Percentiles rank a stretch among this genome's conserved stretches.
These are phyloP conservation scores for Coenonympha glycerion DNA, from an alignment of 2,888 invertebrate species.

Conservation along the genomic window DNA sequence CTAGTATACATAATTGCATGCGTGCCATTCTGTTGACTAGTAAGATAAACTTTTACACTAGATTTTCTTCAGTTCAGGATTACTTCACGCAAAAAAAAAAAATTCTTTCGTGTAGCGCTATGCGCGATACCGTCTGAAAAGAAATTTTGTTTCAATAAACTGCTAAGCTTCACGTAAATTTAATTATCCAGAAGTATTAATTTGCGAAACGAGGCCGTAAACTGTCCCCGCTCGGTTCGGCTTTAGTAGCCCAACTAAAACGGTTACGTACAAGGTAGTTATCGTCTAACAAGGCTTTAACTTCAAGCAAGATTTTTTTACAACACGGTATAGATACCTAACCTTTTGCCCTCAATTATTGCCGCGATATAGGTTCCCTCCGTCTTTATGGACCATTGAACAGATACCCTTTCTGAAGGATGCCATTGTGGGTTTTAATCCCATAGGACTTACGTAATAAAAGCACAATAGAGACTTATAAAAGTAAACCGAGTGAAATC, in stretches of 20 bases:
- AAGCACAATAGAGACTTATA: conserved; percentile 2
- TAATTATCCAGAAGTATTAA: conserved; percentile 1
- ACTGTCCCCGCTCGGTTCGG: neutral
- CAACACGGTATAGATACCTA: neutral
- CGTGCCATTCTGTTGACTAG: too few relatives aligned
- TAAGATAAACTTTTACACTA: too few relatives aligned
- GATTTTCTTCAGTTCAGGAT: too few relatives aligned
- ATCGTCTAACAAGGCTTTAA: conserved; percentile 2
- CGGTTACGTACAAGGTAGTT: neutral
- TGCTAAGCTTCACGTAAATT: neutral
- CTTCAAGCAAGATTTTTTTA: neutral
- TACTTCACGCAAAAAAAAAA: too few relatives aligned
- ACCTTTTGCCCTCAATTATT: conserved; percentile 6
- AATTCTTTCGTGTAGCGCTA: too few relatives aligned
- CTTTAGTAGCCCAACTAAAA: neutral
- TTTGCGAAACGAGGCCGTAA: conserved; percentile 2
- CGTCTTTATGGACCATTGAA: conserved; percentile 4
- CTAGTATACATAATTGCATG: too few relatives aligned
- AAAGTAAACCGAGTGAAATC: conserved; percentile 13
- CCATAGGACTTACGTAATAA: neutral
- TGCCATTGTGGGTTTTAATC: conserved; percentile 7
- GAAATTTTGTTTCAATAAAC: too few relatives aligned
- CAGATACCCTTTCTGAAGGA: neutral
- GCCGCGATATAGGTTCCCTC: neutral
- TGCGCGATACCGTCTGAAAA: too few relatives aligned